A percentile compares a stretch with the other conserved stretches of the same genome.
phyloP scores from a whole-genome alignment of 2,888 invertebrate species.

The Amblyteles armatorius region DNA sequence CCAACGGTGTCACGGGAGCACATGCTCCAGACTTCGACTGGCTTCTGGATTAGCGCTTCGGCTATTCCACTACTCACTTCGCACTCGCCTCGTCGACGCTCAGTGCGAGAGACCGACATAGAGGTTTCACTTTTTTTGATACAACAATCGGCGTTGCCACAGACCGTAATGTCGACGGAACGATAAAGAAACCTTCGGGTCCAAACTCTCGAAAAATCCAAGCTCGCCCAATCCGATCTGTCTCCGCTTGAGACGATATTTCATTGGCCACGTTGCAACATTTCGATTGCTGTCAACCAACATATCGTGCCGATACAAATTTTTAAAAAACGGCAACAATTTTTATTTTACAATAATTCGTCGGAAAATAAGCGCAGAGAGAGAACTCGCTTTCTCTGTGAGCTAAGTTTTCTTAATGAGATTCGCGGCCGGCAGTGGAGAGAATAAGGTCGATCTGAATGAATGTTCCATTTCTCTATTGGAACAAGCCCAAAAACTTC shows the following conservation, averaged over 20 bases:
- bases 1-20: conserved; percentile 64
- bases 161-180: background rate
- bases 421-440: conserved; percentile 23
- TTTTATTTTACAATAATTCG: conserved; percentile 20
- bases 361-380: background rate
- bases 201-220: background rate
- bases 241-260: background rate
- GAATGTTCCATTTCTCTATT: conserved; percentile 63
- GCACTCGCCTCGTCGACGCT: background rate
- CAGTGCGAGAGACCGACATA: background rate
- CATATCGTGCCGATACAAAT: background rate
- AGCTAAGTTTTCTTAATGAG: conserved; percentile 53
- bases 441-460: conserved; percentile 41
- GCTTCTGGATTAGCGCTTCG: conserved; percentile 62
- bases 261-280: background rate
- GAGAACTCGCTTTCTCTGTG: conserved; percentile 15
- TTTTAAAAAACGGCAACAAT: background rate
- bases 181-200: background rate
- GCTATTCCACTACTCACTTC: background rate
- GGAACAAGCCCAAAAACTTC: conserved; percentile 56
- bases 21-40: conserved; percentile 53
- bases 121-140: conserved; percentile 1
- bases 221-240: background rate
- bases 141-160: background rate
- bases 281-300: background rate